A percentile compares a stretch with the other conserved stretches of the same genome.
phyloP scores from a whole-genome alignment of 2,888 invertebrate species.

The Vesta saturnalis region DNA sequence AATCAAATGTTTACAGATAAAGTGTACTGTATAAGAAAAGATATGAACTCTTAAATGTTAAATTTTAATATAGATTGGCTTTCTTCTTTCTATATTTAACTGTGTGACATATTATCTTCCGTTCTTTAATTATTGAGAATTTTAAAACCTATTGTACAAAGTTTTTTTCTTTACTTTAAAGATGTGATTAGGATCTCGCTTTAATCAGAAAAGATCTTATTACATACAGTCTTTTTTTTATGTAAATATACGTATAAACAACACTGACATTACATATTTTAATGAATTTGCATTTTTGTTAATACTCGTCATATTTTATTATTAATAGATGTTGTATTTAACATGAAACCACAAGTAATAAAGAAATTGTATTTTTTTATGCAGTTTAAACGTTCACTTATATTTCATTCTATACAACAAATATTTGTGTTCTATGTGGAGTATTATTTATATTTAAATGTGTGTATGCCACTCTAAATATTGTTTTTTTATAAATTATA shows the following conservation, averaged over 20 bases:
- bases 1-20: not conserved
- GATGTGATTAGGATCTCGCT: not conserved
- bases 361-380: conserved; percentile 3
- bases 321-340: conserved; percentile 16
- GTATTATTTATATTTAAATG: conserved; percentile 27
- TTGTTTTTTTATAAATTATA: not conserved
- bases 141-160: not conserved
- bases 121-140: not conserved
- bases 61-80: not conserved
- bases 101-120: not conserved
- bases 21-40: not conserved
- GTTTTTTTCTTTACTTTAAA: too few relatives aligned
- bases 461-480: conserved; percentile 35
- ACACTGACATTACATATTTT: conserved; percentile 8
- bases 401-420: conserved; percentile 29
- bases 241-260: not conserved
- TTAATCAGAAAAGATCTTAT: not conserved
- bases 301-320: conserved; percentile 20
- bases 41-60: not conserved
- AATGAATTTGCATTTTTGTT: conserved; percentile 20
- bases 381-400: not conserved
- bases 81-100: not conserved
- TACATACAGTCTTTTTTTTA: not conserved
- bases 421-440: conserved; percentile 15
- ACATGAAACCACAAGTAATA: conserved; percentile 13